Conservation (phyloP, 37 sponge, comb jelly and placozoan species). For the Spongilla lacustris region DNA sequence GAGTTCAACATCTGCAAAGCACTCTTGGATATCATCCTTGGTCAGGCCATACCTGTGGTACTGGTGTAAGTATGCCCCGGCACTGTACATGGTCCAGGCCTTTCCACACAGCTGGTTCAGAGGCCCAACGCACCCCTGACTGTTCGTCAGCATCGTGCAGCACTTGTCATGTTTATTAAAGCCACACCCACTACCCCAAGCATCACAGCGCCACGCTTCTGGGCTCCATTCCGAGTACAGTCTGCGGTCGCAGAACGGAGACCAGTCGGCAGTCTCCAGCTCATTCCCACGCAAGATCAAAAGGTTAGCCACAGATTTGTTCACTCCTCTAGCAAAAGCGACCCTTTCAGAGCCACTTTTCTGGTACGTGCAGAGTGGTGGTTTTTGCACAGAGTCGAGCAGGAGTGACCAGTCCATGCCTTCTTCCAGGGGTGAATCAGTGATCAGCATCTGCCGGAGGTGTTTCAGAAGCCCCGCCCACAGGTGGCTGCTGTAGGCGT, state of each 20-base stretch:
- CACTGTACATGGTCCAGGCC: slow-evolving; percentile 78
- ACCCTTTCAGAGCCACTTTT: background rate
- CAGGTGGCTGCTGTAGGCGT: slow-evolving; percentile 64
- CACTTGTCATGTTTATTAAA: slow-evolving; percentile 85
- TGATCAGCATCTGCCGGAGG: slow-evolving; percentile 81
- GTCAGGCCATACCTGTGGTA: slow-evolving; percentile 72
- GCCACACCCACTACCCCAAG: slow-evolving; percentile 34
- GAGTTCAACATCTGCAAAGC: slow-evolving; percentile 79
- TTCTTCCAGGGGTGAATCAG: slow-evolving; percentile 75
- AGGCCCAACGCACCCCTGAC: slow-evolving; percentile 57
- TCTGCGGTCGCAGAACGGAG: slow-evolving; percentile 21
- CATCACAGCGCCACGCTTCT: slow-evolving; percentile 5
- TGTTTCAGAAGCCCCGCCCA: slow-evolving; percentile 86
- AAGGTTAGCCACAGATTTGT: slow-evolving; percentile 60
- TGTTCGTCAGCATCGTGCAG: slow-evolving; percentile 70
- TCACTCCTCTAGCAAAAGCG: slow-evolving; percentile 14
- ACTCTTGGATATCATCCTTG: slow-evolving; percentile 57
- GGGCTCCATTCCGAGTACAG: slow-evolving; percentile 53
- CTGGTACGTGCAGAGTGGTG: background rate
- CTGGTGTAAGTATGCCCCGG: slow-evolving; percentile 85
- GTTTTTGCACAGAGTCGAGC: background rate
- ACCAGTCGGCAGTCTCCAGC: slow-evolving; percentile 19
- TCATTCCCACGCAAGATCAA: slow-evolving; percentile 76
- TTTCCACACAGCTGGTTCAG: slow-evolving; percentile 53
- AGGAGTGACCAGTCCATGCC: slow-evolving; percentile 76